A percentile compares a stretch with the other conserved stretches of the same genome.
phyloP scores from a whole-genome alignment of 2,113 vertebrate genomes.

The Leiothrix lutea region DNA sequence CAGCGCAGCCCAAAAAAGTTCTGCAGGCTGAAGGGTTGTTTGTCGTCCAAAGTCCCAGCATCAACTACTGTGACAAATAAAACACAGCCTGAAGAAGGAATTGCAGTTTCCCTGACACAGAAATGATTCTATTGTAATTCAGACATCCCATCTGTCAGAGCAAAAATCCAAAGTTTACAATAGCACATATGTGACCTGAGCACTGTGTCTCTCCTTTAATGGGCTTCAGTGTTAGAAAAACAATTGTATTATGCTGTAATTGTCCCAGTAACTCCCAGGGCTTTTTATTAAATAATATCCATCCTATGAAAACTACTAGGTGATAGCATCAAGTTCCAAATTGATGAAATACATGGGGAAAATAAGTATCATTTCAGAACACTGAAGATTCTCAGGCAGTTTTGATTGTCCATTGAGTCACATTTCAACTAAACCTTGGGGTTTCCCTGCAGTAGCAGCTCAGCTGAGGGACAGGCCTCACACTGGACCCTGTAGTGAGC shows the following conservation, averaged over 20 bases:
- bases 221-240: neutral
- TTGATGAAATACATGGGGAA: neutral
- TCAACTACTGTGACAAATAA: neutral
- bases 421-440: neutral
- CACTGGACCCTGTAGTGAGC: fast-evolving
- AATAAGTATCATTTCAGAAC: neutral
- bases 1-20: neutral
- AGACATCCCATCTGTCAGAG: neutral
- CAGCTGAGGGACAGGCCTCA: neutral
- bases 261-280: neutral
- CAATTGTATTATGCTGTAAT: neutral
- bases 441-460: neutral
- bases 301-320: neutral
- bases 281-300: neutral
- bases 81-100: neutral
- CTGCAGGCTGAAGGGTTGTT: neutral
- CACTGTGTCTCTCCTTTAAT: neutral
- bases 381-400: neutral
- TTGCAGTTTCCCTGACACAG: neutral
- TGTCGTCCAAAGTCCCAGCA: neutral
- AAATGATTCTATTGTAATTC: neutral
- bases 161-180: neutral
- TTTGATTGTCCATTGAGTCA: neutral
- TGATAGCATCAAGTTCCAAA: neutral
- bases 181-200: neutral